A percentile compares a stretch with the other conserved stretches of the same genome.
Conservation (phyloP, 2,888 invertebrate species). For the Melangyna quadrimaculata region DNA sequence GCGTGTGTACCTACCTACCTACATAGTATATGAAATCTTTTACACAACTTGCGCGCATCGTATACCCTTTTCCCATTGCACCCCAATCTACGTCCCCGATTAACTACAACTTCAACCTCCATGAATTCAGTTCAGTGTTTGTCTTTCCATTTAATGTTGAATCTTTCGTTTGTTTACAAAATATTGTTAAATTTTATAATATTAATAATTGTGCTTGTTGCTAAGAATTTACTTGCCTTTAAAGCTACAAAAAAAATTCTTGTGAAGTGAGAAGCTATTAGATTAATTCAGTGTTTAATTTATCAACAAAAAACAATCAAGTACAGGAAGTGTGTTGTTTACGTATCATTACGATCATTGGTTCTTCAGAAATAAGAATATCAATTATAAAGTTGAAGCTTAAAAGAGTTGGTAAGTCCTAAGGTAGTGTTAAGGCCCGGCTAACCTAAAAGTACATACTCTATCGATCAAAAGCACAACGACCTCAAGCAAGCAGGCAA, state of each 20-base stretch:
- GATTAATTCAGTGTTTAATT: neutral
- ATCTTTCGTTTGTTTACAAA: conserved; percentile 49
- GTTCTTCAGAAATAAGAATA: neutral
- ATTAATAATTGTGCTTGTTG: neutral
- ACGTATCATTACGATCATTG: neutral
- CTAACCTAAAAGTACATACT: neutral
- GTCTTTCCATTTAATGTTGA: neutral
- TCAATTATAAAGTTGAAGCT: neutral
- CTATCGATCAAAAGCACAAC: neutral
- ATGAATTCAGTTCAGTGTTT: neutral
- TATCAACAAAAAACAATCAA: neutral
- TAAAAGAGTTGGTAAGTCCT: neutral
- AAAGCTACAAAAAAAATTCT: neutral
- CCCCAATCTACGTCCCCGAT: neutral
- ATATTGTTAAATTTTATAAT: conserved; percentile 25
- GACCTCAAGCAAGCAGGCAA: neutral
- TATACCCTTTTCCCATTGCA: neutral
- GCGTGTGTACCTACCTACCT: neutral
- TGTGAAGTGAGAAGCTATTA: neutral
- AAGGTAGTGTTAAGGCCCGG: neutral
- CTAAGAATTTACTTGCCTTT: neutral
- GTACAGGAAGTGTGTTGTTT: neutral
- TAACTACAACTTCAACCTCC: too few species aligned
- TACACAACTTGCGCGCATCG: neutral
- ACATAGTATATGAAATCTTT: neutral